These are phyloP conservation scores for Bathynomus jamesi DNA, from an alignment of 1,140 invertebrate genomes.

Conservation along the genomic window DNA sequence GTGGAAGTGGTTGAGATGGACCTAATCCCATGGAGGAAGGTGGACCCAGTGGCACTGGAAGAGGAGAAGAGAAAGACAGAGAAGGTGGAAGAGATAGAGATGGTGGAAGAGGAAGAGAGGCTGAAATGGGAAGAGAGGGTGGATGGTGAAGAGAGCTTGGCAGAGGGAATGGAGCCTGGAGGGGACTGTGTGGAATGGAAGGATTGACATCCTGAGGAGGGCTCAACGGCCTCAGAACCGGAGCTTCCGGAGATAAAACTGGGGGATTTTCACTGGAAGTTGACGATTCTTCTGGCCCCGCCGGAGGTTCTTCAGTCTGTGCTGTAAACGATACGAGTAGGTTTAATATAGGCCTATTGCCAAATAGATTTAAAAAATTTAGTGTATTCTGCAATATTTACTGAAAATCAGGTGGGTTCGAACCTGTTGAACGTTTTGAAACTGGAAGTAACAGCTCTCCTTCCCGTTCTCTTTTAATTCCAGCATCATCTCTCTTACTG, in stretches of 20 bases:
- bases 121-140: background rate
- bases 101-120: background rate
- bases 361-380: too few species aligned
- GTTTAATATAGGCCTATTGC: too few species aligned
- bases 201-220: background rate
- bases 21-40: background rate
- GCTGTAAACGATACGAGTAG: too few species aligned
- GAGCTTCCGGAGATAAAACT: background rate
- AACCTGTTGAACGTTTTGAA: constrained; percentile 9
- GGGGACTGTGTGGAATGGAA: background rate
- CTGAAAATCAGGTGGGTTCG: too few species aligned
- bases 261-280: background rate
- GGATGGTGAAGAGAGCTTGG: background rate
- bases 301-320: background rate
- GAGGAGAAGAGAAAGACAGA: background rate
- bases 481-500: background rate
- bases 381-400: too few species aligned
- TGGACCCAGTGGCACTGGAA: background rate
- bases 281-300: background rate
- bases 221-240: background rate
- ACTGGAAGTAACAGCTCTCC: constrained; percentile 9
- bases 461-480: constrained; percentile 9
- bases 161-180: background rate
- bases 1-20: background rate
- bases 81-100: background rate